A percentile compares a stretch with the other conserved stretches of the same genome.
Evolutionary conservation across 1,140 invertebrate genomes (phyloP).

Genomic region (Eumeta japonica): DNA sequence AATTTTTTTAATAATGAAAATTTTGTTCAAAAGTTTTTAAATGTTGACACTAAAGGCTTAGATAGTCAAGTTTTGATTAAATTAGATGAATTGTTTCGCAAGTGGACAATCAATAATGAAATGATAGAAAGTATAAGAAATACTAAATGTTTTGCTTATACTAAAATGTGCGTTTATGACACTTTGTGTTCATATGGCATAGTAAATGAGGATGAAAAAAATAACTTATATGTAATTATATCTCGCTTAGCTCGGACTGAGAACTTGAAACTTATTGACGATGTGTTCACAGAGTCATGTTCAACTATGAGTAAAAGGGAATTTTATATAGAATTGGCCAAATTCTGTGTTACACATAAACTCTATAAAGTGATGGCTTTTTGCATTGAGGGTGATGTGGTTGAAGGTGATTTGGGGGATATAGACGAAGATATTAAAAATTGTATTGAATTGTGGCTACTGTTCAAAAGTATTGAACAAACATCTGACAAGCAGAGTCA

Average conservation of each 20-base stretch:
- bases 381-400: slow-evolving; percentile 46
- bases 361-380: slow-evolving; percentile 51
- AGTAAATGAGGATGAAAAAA: slow-evolving; percentile 52
- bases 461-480: slow-evolving; percentile 52
- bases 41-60: slow-evolving; percentile 44
- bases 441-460: slow-evolving; percentile 50
- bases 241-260: slow-evolving; percentile 52
- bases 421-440: slow-evolving; percentile 41
- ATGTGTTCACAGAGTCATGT: slow-evolving; percentile 54
- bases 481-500: slow-evolving; percentile 47
- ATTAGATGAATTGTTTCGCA: slow-evolving; percentile 53
- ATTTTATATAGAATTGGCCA: slow-evolving; percentile 57
- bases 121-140: slow-evolving; percentile 59
- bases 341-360: slow-evolving; percentile 58
- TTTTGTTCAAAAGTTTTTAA: slow-evolving; percentile 39
- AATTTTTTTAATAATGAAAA: slow-evolving; percentile 46
- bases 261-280: slow-evolving; percentile 55
- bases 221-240: slow-evolving; percentile 55
- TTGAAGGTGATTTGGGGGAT: slow-evolving; percentile 37
- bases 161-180: slow-evolving; percentile 58
- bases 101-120: slow-evolving; percentile 57
- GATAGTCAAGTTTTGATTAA: slow-evolving; percentile 34
- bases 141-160: slow-evolving; percentile 50
- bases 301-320: slow-evolving; percentile 56
- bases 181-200: slow-evolving; percentile 58